Evolutionary conservation across 2,113 vertebrate species (phyloP).

Genomic region (Gasterosteus aculeatus): DNA sequence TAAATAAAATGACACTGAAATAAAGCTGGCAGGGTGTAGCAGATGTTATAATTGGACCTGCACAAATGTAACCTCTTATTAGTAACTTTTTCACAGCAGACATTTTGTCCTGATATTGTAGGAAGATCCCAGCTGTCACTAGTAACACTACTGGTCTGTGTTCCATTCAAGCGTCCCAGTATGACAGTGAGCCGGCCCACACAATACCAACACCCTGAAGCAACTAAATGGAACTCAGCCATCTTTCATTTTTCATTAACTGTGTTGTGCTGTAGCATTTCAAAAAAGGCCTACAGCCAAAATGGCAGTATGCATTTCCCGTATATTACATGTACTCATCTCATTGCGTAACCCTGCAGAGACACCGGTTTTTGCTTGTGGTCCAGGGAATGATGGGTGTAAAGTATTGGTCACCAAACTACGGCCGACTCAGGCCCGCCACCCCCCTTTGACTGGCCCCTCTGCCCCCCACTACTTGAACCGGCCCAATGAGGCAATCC

Average conservation of each 20-base stretch:
- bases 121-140: background rate
- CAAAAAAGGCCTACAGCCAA: background rate
- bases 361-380: background rate
- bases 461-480: no score
- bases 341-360: background rate
- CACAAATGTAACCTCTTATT: background rate
- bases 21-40: background rate
- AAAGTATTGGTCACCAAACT: background rate
- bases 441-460: no score
- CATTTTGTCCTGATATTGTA: background rate
- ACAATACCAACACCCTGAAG: background rate
- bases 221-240: background rate
- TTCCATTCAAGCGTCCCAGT: background rate
- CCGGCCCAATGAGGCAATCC: no score
- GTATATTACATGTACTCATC: background rate
- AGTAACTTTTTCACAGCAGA: background rate
- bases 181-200: background rate
- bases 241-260: background rate
- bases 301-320: background rate
- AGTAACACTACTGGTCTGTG: background rate
- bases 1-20: no score
- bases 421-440: no score
- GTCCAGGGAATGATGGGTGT: background rate
- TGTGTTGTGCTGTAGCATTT: background rate
- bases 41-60: background rate